Percentiles rank a stretch among this genome's conserved stretches.
Evolutionary conservation across 2,888 invertebrate genomes (phyloP).

Genomic region (Caenorhabditis uteleia): DNA sequence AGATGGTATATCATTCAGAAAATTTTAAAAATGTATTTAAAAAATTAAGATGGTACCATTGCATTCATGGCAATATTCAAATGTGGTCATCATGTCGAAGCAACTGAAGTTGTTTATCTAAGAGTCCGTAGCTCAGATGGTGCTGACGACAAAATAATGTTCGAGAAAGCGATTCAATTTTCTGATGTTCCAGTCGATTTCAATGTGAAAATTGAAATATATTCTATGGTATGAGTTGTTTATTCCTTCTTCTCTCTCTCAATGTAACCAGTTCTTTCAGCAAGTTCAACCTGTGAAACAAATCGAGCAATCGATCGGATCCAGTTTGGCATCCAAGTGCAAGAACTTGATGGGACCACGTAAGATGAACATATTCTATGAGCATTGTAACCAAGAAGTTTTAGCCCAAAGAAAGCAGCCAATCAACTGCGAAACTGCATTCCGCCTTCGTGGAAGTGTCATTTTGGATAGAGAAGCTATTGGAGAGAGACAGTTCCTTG

Average conservation of each 20-base stretch:
- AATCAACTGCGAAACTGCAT: constrained; percentile 14
- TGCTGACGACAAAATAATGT: constrained; percentile 12
- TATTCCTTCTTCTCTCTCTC: neutral
- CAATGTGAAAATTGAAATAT: constrained; percentile 50
- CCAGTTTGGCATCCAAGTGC: constrained; percentile 20
- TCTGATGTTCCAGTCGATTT: constrained; percentile 54
- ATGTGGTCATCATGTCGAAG: constrained; percentile 49
- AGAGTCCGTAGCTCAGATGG: constrained; percentile 8
- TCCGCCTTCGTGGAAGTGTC: constrained; percentile 27
- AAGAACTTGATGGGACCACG: constrained; percentile 37
- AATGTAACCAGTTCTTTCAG: constrained; percentile 5
- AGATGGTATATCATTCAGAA: constrained; percentile 10
- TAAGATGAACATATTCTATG: constrained; percentile 2
- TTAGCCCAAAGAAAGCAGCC: constrained; percentile 4
- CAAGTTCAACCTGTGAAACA: constrained; percentile 9
- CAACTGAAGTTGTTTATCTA: constrained; percentile 47
- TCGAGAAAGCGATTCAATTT: constrained; percentile 46
- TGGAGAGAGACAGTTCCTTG: constrained; percentile 34
- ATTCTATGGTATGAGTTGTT: constrained; percentile 45
- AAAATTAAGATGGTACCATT: constrained; percentile 34
- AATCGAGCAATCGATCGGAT: constrained; percentile 14
- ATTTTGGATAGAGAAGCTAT: constrained; percentile 27
- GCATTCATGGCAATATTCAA: constrained; percentile 49
- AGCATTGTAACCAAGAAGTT: no score
- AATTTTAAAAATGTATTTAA: neutral